These are phyloP conservation scores for Petrocephalus microphthalmus DNA, from an alignment of 2,113 vertebrate genomes.

Conservation along the genomic window DNA sequence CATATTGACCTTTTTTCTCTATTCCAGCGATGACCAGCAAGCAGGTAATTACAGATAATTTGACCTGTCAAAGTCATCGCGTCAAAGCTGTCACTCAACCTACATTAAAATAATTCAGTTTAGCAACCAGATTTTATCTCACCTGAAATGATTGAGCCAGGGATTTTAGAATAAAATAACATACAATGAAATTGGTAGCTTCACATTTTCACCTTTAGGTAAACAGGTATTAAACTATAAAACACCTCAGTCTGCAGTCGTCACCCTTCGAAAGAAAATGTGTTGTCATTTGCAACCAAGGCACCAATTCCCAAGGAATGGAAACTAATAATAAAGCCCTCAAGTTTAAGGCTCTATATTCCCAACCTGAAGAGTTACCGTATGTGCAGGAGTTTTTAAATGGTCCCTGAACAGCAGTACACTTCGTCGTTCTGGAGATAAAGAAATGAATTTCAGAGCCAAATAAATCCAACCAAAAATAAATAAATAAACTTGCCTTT, in stretches of 20 bases:
- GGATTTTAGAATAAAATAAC: not conserved
- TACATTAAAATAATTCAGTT: not conserved
- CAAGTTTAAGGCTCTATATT: not conserved
- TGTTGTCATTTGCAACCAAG: not conserved
- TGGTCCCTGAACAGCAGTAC: not conserved
- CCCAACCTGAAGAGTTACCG: not conserved
- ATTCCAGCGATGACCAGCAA: not conserved
- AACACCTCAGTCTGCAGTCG: not conserved
- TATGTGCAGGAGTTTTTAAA: not conserved
- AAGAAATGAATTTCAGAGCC: not conserved
- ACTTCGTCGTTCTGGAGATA: not conserved
- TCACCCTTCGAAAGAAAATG: not conserved
- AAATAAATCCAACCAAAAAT: constrained; percentile 2
- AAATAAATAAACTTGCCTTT: not conserved
- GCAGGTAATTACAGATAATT: not conserved
- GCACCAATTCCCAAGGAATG: not conserved
- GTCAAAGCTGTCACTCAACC: not conserved
- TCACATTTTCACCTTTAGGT: not conserved
- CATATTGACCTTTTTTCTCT: not conserved
- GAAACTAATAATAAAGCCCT: not conserved
- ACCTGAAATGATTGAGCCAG: not conserved
- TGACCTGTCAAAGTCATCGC: not conserved
- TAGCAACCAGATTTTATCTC: not conserved
- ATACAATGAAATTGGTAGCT: not conserved
- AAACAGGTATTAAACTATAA: not conserved